Evolutionary conservation across 1,140 invertebrate genomes (phyloP).

Genomic region (Orius laevigatus): DNA sequence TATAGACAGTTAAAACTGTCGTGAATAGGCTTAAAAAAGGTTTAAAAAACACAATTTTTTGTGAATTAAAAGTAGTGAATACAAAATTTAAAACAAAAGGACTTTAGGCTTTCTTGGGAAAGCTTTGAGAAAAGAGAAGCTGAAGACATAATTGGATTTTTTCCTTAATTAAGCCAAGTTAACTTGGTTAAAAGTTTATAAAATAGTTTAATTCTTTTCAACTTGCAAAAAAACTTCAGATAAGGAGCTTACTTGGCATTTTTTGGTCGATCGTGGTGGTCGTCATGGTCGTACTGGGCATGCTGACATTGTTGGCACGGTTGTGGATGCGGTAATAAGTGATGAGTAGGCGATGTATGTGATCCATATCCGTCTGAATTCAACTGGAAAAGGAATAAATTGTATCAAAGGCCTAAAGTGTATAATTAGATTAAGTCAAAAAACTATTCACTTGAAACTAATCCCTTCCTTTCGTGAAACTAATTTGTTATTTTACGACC

Average conservation of each 20-base stretch:
- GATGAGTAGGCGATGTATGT: slow-evolving; percentile 65
- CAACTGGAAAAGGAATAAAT: slow-evolving; percentile 34
- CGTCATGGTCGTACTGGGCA: slow-evolving; percentile 28
- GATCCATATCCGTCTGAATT: slow-evolving; percentile 64
- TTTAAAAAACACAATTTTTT: no score
- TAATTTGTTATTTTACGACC: no score
- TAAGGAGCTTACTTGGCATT: slow-evolving; percentile 69
- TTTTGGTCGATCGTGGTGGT: slow-evolving; percentile 46
- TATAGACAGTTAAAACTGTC: no score
- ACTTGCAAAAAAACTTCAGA: not conserved
- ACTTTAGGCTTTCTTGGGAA: not conserved
- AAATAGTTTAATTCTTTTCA: not conserved
- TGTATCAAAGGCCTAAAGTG: not conserved
- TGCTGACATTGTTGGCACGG: no score
- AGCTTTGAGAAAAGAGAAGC: not conserved
- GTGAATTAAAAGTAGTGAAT: not conserved
- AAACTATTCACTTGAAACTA: not conserved
- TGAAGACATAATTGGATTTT: no score
- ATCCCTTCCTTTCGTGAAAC: no score
- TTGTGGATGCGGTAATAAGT: slow-evolving; percentile 27
- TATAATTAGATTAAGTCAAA: not conserved
- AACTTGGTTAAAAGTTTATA: no score
- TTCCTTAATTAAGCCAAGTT: no score
- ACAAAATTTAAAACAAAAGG: not conserved
- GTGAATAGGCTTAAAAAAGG: not conserved